phyloP scores from a whole-genome alignment of 1,140 invertebrate species.

The Leptinotarsa undecemlineata region DNA sequence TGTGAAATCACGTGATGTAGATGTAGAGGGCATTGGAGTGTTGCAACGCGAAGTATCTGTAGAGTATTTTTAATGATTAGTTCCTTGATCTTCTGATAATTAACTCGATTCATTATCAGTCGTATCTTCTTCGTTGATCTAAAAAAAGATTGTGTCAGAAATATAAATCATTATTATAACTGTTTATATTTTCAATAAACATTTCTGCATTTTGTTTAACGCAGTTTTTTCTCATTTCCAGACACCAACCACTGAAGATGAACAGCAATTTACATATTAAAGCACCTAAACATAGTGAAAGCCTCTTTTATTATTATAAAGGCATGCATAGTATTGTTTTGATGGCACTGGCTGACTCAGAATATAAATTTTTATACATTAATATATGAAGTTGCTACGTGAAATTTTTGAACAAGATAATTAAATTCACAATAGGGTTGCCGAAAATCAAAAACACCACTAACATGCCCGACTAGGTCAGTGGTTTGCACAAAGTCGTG shows the following conservation, averaged over 20 bases:
- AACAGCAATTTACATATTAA: constrained; percentile 1
- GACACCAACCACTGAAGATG: neutral
- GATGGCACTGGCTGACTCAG: constrained; percentile 26
- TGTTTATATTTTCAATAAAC: neutral
- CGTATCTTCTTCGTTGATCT: neutral
- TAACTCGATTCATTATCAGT: no score
- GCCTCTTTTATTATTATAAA: constrained; percentile 30
- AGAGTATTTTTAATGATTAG: no score
- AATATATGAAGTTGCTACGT: constrained; percentile 25
- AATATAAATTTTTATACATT: constrained; percentile 26
- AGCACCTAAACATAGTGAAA: constrained; percentile 15
- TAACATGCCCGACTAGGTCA: no score
- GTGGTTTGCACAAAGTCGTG: no score
- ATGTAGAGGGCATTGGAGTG: no score
- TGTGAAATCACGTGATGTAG: no score
- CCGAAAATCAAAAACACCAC: no score
- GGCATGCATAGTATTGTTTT: constrained; percentile 25
- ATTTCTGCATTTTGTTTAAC: neutral
- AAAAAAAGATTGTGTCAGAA: constrained; percentile 1
- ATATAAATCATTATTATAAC: neutral
- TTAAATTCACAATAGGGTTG: no score
- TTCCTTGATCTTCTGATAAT: no score
- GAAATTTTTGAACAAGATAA: no score
- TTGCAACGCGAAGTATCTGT: no score
- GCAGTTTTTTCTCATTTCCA: neutral